These are phyloP conservation scores for Xyrichtys novacula DNA, from an alignment of 2,797 vertebrate genomes.

Conservation along the genomic window DNA sequence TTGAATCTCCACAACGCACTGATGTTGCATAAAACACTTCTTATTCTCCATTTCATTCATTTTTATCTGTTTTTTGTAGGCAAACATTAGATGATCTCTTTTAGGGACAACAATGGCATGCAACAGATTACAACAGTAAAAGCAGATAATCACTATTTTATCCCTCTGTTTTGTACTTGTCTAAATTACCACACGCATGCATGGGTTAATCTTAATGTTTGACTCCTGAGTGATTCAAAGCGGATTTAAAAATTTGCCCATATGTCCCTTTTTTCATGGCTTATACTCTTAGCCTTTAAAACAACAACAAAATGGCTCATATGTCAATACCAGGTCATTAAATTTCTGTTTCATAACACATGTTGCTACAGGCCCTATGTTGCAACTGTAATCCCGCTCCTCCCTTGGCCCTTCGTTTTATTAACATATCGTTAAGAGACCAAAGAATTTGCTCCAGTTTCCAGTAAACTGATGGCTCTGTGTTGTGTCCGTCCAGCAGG, in stretches of 20 bases:
- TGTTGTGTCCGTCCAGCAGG: slow-evolving; percentile 66
- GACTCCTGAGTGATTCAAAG: slow-evolving; percentile 43
- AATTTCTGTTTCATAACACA: slow-evolving; percentile 54
- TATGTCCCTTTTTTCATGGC: slow-evolving; percentile 72
- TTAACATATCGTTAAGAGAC: slow-evolving; percentile 3
- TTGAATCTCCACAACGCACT: slow-evolving; percentile 5
- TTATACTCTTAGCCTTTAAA: slow-evolving; percentile 64
- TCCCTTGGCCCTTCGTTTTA: slow-evolving; percentile 10
- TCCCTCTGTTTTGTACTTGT: neutral
- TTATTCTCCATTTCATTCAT: neutral
- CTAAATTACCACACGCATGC: slow-evolving; percentile 1
- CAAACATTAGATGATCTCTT: slow-evolving; percentile 2
- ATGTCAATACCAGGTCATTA: slow-evolving; percentile 54
- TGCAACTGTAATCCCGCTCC: slow-evolving; percentile 41
- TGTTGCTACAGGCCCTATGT: slow-evolving; percentile 41
- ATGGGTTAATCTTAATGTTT: slow-evolving; percentile 20
- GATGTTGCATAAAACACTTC: neutral
- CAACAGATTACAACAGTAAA: slow-evolving; percentile 2
- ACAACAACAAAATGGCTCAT: slow-evolving; percentile 61
- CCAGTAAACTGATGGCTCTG: slow-evolving; percentile 12
- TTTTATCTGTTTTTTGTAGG: slow-evolving; percentile 13
- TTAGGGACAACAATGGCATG: neutral
- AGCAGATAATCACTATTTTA: slow-evolving; percentile 7
- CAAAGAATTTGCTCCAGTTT: neutral
- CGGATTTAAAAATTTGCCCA: slow-evolving; percentile 63